A percentile compares a stretch with the other conserved stretches of the same genome.
These are phyloP conservation scores for Oxytorus armatus DNA, from an alignment of 2,888 invertebrate species.

Conservation along the genomic window DNA sequence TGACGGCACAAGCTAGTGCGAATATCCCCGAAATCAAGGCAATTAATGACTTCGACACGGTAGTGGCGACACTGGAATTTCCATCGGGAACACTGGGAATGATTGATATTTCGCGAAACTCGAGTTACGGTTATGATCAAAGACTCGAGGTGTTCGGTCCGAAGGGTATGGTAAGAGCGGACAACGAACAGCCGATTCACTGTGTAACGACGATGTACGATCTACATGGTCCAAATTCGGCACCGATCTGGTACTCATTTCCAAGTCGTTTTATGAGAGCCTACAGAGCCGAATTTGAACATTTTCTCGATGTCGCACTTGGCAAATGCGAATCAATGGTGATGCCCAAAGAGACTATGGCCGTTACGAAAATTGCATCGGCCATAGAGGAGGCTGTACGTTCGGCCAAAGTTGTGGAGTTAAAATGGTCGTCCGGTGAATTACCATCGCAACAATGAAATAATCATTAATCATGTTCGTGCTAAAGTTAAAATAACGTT, in stretches of 20 bases:
- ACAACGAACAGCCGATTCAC: conserved; percentile 86
- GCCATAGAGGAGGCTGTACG: conserved; percentile 87
- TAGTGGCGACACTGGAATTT: conserved; percentile 87
- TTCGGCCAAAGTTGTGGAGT: conserved; percentile 85
- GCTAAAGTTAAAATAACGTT: conserved; percentile 18
- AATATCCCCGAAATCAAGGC: conserved; percentile 87
- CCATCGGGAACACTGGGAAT: conserved; percentile 88
- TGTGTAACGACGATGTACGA: conserved; percentile 84
- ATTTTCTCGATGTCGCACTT: conserved; percentile 87
- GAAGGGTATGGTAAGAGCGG: conserved; percentile 86
- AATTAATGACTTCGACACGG: conserved; percentile 88
- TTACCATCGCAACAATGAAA: conserved; percentile 78
- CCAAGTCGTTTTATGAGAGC: conserved; percentile 86
- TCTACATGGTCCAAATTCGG: conserved; percentile 82
- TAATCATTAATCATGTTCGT: neutral
- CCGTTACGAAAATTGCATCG: conserved; percentile 86
- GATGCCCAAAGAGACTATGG: conserved; percentile 85
- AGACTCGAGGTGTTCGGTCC: conserved; percentile 88
- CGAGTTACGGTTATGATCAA: conserved; percentile 89
- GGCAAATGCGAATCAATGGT: conserved; percentile 84
- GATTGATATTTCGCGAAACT: conserved; percentile 88
- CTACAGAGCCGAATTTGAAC: conserved; percentile 87
- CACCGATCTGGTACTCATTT: conserved; percentile 88
- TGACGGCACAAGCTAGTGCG: conserved; percentile 80
- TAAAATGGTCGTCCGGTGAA: conserved; percentile 86